These are phyloP conservation scores for Poeciliopsis turneri DNA, from an alignment of 2,797 vertebrate genomes.

Conservation along the genomic window DNA sequence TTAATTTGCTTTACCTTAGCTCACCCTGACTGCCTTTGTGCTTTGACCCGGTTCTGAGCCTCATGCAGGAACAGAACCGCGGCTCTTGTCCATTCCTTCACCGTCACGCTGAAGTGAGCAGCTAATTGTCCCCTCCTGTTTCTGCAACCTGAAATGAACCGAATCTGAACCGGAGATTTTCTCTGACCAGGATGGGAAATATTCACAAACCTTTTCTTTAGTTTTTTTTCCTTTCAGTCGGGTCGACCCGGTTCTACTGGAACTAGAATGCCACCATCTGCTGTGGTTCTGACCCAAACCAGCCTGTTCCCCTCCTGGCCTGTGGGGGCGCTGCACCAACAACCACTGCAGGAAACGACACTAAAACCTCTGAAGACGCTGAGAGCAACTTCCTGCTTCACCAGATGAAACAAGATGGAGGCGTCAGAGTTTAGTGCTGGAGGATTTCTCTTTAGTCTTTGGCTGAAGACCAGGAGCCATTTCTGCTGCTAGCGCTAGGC, in stretches of 20 bases:
- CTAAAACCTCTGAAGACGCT: too few species aligned
- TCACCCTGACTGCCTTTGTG: background rate
- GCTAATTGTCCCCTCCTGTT: background rate
- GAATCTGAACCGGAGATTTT: background rate
- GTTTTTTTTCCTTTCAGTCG: background rate
- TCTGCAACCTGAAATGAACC: background rate
- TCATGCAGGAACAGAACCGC: background rate
- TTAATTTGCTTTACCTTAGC: background rate
- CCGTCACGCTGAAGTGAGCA: background rate
- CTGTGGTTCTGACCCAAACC: too few species aligned
- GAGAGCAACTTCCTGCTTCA: too few species aligned
- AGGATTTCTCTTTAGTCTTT: too few species aligned
- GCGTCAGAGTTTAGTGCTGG: too few species aligned
- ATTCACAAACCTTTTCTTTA: background rate
- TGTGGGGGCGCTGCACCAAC: too few species aligned
- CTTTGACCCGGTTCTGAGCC: background rate
- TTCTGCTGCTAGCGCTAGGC: too few species aligned
- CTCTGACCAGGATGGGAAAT: background rate
- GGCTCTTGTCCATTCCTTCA: background rate
- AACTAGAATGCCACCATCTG: background rate
- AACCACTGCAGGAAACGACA: too few species aligned
- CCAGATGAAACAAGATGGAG: too few species aligned
- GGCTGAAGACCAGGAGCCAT: too few species aligned
- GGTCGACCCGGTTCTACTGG: background rate
- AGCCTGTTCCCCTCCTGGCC: too few species aligned